Percentiles rank a stretch among this genome's conserved stretches.
Evolutionary conservation across 2,797 vertebrate genomes (phyloP).

Genomic region (Fratercula arctica): DNA sequence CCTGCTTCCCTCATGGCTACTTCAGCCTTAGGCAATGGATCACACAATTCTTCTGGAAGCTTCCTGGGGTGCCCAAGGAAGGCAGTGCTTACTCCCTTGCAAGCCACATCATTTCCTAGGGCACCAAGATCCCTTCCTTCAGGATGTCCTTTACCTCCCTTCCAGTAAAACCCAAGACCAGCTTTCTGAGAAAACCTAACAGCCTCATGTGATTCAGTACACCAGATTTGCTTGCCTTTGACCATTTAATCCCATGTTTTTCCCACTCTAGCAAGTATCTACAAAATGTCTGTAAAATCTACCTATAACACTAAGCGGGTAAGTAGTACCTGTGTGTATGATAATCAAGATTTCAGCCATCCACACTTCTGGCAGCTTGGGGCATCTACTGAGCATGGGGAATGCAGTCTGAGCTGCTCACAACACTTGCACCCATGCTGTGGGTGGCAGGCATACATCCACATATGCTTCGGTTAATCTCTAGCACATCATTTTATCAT

Average conservation of each 20-base stretch:
- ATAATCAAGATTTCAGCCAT: not conserved
- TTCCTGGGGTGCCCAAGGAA: not conserved
- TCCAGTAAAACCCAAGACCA: not conserved
- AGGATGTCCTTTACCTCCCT: not conserved
- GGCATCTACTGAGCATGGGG: not conserved
- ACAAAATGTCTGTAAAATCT: not conserved
- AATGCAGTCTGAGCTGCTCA: not conserved
- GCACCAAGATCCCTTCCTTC: not conserved
- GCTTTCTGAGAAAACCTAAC: not conserved
- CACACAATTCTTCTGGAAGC: not conserved
- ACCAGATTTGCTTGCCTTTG: not conserved
- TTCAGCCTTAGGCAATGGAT: not conserved
- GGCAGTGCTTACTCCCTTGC: not conserved
- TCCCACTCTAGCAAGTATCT: not conserved
- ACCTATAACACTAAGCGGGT: not conserved
- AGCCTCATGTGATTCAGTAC: not conserved
- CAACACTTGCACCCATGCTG: fast-evolving
- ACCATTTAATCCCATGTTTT: not conserved
- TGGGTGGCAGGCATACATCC: not conserved
- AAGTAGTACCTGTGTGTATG: not conserved
- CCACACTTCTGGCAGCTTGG: not conserved
- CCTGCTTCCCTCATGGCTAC: not conserved
- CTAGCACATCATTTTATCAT: not conserved
- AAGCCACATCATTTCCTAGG: not conserved
- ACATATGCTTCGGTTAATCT: not conserved